Base-by-base conservation (phyloP, 2,797 vertebrate genomes). In the Mus minutoides region DNA sequence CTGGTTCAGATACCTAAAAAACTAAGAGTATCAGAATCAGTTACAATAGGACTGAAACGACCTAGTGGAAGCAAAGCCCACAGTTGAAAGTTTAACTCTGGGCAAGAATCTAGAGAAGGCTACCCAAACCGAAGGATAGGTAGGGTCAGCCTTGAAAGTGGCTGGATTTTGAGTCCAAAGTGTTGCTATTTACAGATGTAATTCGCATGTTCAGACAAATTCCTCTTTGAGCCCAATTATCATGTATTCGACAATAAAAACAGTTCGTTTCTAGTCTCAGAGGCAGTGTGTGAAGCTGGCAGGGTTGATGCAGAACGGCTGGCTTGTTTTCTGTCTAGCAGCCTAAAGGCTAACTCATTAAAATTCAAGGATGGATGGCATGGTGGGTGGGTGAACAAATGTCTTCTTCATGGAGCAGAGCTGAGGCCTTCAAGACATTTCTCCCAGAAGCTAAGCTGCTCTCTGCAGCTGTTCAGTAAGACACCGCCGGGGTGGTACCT, bases 331-430 rank as follows among this genome's bases (percentile, higher is more conserved):
- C 78, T 88, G 92, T 88, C 92, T 96, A 75, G 84, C 85, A 92
- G 69, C 89, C 93, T 91, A 89, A 94, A 95, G 92, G 89, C 95
- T 92, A 95, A 79, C 92, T 89, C 89, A 91, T 96, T 96, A 94
- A 96, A 92, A 97, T 96, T 94, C 97, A 85, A 88, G 79, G 95
- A 77, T 76, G 94, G 90, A 75, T 86, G 71, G 60, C 54, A 64
- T 43, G 75, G 97, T 95, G 92, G 96, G 97, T 62, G 94, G 92
- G 60, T 80, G 91, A 95, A 96, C 97, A 96, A 97, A 95, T 95
- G 96, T 92, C 94, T 92, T 92, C 91, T 88, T 87, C 95, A 34
- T 73, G 75, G 82, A 95, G 79, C 94, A 54, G 78, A 89, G 71
- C 52, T 71, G 54, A 90, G 92, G 75, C 82, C 82, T 93, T 78